phyloP scores from a whole-genome alignment of 1,140 invertebrate genomes.

The Drosophila watanabei region DNA sequence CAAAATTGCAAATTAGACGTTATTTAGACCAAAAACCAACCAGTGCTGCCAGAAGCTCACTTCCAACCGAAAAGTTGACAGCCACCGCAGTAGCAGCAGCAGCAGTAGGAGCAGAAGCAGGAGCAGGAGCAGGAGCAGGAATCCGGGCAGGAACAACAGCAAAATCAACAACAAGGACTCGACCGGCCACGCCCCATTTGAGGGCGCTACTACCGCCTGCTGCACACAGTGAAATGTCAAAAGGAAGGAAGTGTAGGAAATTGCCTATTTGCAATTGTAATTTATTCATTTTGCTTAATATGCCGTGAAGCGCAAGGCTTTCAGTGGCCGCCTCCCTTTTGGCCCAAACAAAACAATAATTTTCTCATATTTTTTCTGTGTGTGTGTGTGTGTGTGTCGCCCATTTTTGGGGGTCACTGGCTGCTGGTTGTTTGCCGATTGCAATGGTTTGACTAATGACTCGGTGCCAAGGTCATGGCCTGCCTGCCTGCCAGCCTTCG shows the following conservation, averaged over 20 bases:
- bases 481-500: conserved; percentile 6
- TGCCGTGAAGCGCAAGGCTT: conserved; percentile 73
- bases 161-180: conserved; percentile 31
- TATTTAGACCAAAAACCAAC: conserved; percentile 74
- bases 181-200: conserved; percentile 68
- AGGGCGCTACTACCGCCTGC: conserved; percentile 14
- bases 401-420: conserved; percentile 42
- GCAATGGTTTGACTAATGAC: conserved; percentile 77
- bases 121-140: conserved; percentile 1
- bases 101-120: neutral
- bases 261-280: conserved; percentile 84
- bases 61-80: conserved; percentile 60
- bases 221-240: conserved; percentile 65
- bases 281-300: conserved; percentile 84
- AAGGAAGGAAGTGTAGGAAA: conserved; percentile 83
- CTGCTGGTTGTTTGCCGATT: conserved; percentile 33
- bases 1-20: conserved; percentile 83
- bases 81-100: conserved; percentile 18
- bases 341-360: conserved; percentile 78
- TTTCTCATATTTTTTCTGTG: conserved; percentile 40
- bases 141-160: conserved; percentile 7
- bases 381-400: conserved; percentile 21
- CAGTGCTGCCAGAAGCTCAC: conserved; percentile 45
- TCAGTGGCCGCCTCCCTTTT: conserved; percentile 25
- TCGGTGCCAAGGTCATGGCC: conserved; percentile 66